Evolutionary conservation across 1,140 invertebrate species (phyloP), one percentile per base, ranked within the genome.

Genomic region (Philotrypesis tridentata): DNA sequence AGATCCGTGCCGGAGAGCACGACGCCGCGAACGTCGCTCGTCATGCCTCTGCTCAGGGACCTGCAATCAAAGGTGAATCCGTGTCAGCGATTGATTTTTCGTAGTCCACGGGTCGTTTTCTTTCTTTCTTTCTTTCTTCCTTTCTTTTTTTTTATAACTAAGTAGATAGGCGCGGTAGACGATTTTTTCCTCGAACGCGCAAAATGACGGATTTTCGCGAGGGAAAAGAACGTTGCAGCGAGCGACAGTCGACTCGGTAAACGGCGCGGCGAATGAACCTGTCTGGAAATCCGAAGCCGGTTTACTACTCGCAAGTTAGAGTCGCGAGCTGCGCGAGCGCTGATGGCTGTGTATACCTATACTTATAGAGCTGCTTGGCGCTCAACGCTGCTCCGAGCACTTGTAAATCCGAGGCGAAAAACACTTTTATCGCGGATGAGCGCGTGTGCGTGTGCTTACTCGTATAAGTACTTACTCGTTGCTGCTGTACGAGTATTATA

Each of bases 1-100:
- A 91, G 67, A 74, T 89, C 80, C 0, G 86, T 87, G 70, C 90
- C 90, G 9, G 89, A 90, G 1, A 91, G 85, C 17, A 90, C 82
- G 74, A 88, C 72, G 72, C 88, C 90, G 79, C 88, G 86, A 25
- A 79, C 48, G 27, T 88, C 83, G 14, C 83, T 87, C 40, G 87
- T 83, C 88, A 90, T 90, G 82, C 71, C 43, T 84, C 85, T 86
- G 27, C 74, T 81, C 11, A 88, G 72, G 71, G 85, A 86, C 86
- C 88, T 88, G 79, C 29, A 82, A 81, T 23, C 68, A 80, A n/a
- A 65, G 61, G 61, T 14, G 61, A 65, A 29, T 12, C 9, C 61
- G 3, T 65, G 61, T 37, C 33, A 9, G 33, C 9, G 33, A 9
- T 3, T 37, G 33, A 67, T 29, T 11, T 31, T 31, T 68, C n/a